Evolutionary conservation across 2,113 vertebrate species (phyloP).

Genomic region (Pyrgilauda ruficollis): DNA sequence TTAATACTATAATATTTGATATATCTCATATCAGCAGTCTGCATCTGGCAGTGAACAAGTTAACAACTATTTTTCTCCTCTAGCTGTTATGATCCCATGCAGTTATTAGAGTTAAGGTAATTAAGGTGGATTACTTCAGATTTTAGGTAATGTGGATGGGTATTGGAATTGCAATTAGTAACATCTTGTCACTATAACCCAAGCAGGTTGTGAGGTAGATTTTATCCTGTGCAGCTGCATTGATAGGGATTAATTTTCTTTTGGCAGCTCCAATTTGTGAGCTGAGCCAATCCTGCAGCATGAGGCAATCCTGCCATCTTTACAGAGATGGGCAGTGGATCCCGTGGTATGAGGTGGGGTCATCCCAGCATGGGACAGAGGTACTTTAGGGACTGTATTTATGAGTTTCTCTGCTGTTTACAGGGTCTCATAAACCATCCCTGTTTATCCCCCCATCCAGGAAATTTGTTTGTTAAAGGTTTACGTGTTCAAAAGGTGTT

Average conservation of each 20-base stretch:
- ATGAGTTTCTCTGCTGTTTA: conserved; percentile 6
- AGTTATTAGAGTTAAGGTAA: conserved; percentile 5
- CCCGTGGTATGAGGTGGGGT: neutral
- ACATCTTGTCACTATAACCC: neutral
- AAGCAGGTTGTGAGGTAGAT: conserved; percentile 25
- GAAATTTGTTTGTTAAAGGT: conserved; percentile 10
- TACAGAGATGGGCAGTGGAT: neutral
- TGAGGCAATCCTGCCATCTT: too few species aligned
- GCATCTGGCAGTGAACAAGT: conserved; percentile 41
- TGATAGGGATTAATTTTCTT: neutral
- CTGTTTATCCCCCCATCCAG: neutral
- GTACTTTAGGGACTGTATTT: neutral
- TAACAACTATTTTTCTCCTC: conserved; percentile 40
- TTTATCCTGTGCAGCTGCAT: neutral
- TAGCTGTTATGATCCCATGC: neutral
- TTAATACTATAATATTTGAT: conserved; percentile 27
- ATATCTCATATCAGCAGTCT: conserved; percentile 29
- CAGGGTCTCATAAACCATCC: neutral
- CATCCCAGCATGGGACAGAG: neutral
- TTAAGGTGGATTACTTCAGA: conserved; percentile 26
- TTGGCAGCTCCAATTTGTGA: neutral
- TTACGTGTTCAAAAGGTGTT: neutral
- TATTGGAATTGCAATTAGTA: conserved; percentile 13
- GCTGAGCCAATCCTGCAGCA: neutral
- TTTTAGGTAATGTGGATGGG: neutral